Evolutionary conservation across 53 echinoderm and acorn worm genomes (phyloP), one percentile per base, ranked within the genome.

Genomic region (Holothuria scabra): DNA sequence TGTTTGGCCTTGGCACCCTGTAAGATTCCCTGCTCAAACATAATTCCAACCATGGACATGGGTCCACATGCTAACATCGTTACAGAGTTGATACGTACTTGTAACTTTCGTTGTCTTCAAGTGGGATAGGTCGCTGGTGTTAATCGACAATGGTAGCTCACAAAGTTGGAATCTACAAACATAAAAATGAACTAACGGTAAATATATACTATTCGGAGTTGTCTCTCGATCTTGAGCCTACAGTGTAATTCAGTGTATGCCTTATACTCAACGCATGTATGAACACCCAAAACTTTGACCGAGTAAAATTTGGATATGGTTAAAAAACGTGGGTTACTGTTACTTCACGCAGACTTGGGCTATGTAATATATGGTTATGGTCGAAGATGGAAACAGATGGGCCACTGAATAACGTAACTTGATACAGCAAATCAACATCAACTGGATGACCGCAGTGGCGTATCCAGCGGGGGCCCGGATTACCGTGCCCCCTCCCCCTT

Each of bases 81-180:
- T 67, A 30, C 67, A 67, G 8, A 67, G 32, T 67, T 11, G 24
- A 67, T 67, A 67, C 67, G 67, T 67, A 67, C 67, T 67, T 31
- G 67, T 67, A 30, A 67, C 67, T 16, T 67, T 30, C 67, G 32
- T 67, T 67, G 67, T 67, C 67, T 67, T 67, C 67, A 67, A 67
- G 67, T 67, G 67, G 67, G 67, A 67, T 30, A 67, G 67, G 67
- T 67, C 67, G 67, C 67, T 67, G 28, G 67, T 67, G 67, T 67
- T 31, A 0, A 67, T 67, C 67, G 67, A 67, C 67, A 67, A 67
- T 31, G 67, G 67, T 31, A 67, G 67, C 67, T 67, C 67, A 31
- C 67, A 67, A 67, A 67, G 67, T 67, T 67, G 67, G 67, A 67
- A 67, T 67, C 67, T 67, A 30, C 8, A 13, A 30, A 67, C 67